Evolutionary conservation across 2,888 invertebrate genomes (phyloP).

Genomic region (Dimorphilus gyrociliatus): DNA sequence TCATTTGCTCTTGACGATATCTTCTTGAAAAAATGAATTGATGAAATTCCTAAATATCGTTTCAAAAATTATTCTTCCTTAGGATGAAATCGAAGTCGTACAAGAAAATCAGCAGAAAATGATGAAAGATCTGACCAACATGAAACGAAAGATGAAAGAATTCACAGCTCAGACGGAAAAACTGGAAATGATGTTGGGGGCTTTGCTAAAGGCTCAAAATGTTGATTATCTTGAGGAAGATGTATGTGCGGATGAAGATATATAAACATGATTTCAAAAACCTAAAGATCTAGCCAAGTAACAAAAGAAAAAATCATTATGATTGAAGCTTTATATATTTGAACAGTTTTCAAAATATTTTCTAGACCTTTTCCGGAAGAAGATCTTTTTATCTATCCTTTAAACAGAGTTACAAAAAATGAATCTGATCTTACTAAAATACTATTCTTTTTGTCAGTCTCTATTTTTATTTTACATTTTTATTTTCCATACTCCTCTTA

Average conservation of each 20-base stretch:
- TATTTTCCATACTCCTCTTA: too few species aligned
- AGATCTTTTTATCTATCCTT: too few species aligned
- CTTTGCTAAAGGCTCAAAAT: constrained; percentile 16
- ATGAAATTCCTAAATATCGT: not conserved
- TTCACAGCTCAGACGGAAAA: constrained; percentile 19
- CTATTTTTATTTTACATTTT: too few species aligned
- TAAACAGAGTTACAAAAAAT: too few species aligned
- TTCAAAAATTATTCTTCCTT: constrained; percentile 1
- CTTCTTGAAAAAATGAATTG: not conserved
- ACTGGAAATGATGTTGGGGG: constrained; percentile 26
- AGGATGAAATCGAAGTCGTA: constrained; percentile 28
- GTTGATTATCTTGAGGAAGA: constrained; percentile 27
- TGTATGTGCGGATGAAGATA: constrained; percentile 16
- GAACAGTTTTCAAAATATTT: too few species aligned
- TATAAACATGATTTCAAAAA: too few species aligned
- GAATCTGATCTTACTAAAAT: too few species aligned
- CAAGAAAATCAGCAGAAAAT: constrained; percentile 23
- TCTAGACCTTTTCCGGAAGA: too few species aligned
- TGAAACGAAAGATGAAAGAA: constrained; percentile 19
- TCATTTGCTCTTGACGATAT: not conserved
- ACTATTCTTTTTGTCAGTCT: too few species aligned
- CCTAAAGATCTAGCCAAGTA: too few species aligned
- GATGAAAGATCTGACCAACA: constrained; percentile 15
- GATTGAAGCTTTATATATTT: too few species aligned
- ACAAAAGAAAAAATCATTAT: too few species aligned